Conservation (phyloP, 2,797 vertebrate species). For the Lutjanus argentimaculatus region DNA sequence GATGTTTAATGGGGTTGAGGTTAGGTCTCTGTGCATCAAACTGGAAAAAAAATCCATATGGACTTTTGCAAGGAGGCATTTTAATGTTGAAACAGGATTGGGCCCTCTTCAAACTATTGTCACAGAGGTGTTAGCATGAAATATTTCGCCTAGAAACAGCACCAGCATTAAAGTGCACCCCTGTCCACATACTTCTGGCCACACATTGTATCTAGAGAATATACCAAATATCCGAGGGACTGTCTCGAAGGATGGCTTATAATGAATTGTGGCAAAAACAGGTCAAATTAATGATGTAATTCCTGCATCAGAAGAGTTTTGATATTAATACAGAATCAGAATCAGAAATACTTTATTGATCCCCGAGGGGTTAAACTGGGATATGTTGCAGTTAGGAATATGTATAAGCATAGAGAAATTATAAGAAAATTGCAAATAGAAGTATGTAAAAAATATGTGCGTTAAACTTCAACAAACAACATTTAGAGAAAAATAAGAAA, state of each 20-base stretch:
- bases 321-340: too few species aligned
- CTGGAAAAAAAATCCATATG: not conserved
- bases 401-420: too few species aligned
- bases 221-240: not conserved
- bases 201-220: not conserved
- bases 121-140: not conserved
- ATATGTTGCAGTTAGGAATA: too few species aligned
- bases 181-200: not conserved
- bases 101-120: too few species aligned
- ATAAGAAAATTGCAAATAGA: too few species aligned
- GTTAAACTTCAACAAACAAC: too few species aligned
- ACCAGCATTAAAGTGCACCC: not conserved
- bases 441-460: too few species aligned
- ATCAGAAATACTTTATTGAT: too few species aligned
- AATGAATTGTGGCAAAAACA: not conserved
- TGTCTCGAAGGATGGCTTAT: not conserved
- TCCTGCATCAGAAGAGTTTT: too few species aligned
- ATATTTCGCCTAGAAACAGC: not conserved
- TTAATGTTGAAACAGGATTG: not conserved
- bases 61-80: not conserved
- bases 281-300: not conserved
- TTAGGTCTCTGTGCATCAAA: not conserved
- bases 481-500: too few species aligned
- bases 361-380: too few species aligned
- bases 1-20: not conserved